phyloP scores from a whole-genome alignment of 2,113 vertebrate species.

The Alouatta palliata region DNA sequence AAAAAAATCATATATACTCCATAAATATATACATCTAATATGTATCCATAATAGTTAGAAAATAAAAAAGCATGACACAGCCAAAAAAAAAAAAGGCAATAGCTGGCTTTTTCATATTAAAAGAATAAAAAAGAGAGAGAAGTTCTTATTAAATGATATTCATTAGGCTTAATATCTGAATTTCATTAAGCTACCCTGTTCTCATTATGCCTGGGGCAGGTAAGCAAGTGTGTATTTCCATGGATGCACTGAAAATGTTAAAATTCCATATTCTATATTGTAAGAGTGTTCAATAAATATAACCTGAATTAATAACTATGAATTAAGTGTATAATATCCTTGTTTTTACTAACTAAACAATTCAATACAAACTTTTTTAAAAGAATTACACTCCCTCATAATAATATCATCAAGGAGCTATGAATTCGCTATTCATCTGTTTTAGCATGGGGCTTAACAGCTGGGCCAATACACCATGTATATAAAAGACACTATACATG shows the following conservation, averaged over 20 bases:
- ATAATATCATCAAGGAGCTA: background rate
- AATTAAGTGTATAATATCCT: background rate
- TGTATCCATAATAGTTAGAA: no score
- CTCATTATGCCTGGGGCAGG: background rate
- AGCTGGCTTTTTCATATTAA: background rate
- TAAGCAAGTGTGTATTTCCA: background rate
- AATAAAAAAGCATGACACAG: no score
- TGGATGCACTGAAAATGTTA: background rate
- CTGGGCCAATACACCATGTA: background rate
- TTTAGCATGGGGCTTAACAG: constrained; percentile 19
- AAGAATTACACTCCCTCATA: constrained; percentile 4
- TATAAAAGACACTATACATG: background rate
- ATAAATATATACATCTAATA: no score
- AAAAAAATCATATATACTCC: no score
- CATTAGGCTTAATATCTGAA: background rate
- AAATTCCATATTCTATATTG: background rate
- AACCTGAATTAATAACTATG: background rate
- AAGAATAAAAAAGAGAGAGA: background rate
- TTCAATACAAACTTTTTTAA: background rate
- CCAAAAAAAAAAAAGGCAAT: background rate
- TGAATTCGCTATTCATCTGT: constrained; percentile 11
- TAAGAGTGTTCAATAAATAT: constrained; percentile 9
- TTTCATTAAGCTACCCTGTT: constrained; percentile 20
- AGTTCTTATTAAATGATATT: background rate
- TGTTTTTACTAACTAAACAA: constrained; percentile 3